These are phyloP conservation scores for Hippopotamus amphibius DNA, from an alignment of 2,113 vertebrate genomes.

Conservation along the genomic window DNA sequence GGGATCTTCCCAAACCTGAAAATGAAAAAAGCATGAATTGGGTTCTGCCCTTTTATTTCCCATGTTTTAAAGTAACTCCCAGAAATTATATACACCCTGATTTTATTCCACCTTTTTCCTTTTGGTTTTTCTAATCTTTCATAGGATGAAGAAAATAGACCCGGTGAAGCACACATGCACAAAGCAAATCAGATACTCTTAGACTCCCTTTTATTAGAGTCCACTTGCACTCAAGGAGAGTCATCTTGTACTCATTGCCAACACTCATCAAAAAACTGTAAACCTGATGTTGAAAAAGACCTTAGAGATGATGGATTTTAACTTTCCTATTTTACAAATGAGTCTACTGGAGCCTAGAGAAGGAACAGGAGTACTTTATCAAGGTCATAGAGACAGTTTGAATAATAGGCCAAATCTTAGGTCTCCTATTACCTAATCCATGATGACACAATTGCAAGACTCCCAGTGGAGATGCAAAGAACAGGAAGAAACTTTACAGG, in stretches of 20 bases:
- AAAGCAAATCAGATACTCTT: neutral
- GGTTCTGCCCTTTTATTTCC: neutral
- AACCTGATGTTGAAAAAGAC: conserved; percentile 46
- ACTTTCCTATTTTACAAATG: conserved; percentile 40
- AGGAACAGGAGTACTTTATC: neutral
- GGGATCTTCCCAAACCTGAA: neutral
- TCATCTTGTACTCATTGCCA: neutral
- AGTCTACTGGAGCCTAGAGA: conserved; percentile 8
- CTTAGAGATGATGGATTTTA: conserved; percentile 48
- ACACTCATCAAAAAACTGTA: neutral
- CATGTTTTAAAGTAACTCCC: neutral
- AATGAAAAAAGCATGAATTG: neutral
- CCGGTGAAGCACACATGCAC: neutral
- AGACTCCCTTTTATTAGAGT: neutral
- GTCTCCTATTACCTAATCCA: neutral
- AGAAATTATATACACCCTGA: neutral
- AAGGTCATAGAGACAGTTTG: conserved; percentile 44
- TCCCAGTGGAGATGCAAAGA: neutral
- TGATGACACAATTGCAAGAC: neutral
- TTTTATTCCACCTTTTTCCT: neutral
- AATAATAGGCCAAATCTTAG: neutral
- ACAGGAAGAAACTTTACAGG: neutral
- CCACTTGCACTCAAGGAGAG: neutral
- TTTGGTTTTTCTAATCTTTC: neutral
- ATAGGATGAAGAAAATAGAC: neutral